phyloP scores from a whole-genome alignment of 2,888 invertebrate genomes.

The Meloe dianella region DNA sequence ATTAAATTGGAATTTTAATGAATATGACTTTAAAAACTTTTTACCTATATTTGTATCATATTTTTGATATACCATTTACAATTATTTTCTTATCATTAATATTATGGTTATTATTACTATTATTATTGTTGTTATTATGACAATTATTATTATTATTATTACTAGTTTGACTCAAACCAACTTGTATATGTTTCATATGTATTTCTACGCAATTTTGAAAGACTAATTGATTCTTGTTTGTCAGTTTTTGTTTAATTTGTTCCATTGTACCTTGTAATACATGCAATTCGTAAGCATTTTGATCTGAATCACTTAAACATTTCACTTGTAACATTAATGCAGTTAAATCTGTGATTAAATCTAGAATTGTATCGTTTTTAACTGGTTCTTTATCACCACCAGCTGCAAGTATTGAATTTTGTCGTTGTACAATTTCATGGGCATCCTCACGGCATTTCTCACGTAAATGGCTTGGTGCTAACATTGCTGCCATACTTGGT shows the following conservation, averaged over 20 bases:
- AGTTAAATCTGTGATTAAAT: conserved; percentile 85
- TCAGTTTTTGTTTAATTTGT: conserved; percentile 82
- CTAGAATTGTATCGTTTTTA: conserved; percentile 68
- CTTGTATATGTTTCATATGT: conserved; percentile 88
- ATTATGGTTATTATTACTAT: too few species aligned
- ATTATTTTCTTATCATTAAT: conserved; percentile 23
- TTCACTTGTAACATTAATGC: conserved; percentile 90
- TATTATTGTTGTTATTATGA: too few species aligned
- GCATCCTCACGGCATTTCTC: conserved; percentile 90
- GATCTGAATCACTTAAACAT: conserved; percentile 77
- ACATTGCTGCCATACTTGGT: conserved; percentile 83
- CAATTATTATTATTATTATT: not conserved
- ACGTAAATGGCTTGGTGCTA: conserved; percentile 85
- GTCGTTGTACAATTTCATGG: conserved; percentile 76
- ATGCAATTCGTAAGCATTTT: conserved; percentile 89
- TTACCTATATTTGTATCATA: conserved; percentile 21
- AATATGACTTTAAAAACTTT: conserved; percentile 73
- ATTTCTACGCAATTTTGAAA: conserved; percentile 91
- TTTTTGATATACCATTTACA: conserved; percentile 26
- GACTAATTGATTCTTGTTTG: conserved; percentile 74
- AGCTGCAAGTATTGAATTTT: conserved; percentile 67
- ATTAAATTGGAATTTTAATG: not conserved
- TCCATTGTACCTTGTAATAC: conserved; percentile 90
- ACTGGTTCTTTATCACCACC: conserved; percentile 59
- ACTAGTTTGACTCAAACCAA: conserved; percentile 64